Evolutionary conservation across 2,113 vertebrate genomes (phyloP).

Genomic region (Brachionichthys hirsutus): DNA sequence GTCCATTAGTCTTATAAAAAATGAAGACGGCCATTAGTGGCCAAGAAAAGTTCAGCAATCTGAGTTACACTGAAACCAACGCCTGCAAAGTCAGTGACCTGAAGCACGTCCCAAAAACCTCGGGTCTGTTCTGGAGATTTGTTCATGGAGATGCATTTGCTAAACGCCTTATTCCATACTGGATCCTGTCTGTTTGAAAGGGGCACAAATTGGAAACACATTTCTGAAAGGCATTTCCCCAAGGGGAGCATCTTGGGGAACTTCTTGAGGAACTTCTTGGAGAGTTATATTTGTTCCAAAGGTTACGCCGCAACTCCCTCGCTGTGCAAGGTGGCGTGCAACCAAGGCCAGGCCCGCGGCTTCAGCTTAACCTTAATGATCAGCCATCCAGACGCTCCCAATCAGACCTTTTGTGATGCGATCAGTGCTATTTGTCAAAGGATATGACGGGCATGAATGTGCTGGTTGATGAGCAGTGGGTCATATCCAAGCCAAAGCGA

Average conservation of each 20-base stretch:
- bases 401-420: slow-evolving; percentile 58
- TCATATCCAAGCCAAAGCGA: slow-evolving; percentile 25
- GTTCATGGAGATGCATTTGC: slow-evolving; percentile 51
- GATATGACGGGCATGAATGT: slow-evolving; percentile 45
- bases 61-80: slow-evolving; percentile 47
- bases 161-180: neutral
- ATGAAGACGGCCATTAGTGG: slow-evolving; percentile 60
- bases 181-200: slow-evolving; percentile 33
- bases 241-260: too few species aligned
- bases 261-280: too few species aligned
- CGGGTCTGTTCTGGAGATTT: slow-evolving; percentile 41
- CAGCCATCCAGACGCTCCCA: slow-evolving; percentile 54
- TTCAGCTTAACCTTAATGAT: slow-evolving; percentile 51
- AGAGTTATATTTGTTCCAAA: slow-evolving; percentile 53
- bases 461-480: slow-evolving; percentile 43
- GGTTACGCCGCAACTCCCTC: slow-evolving; percentile 31
- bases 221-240: slow-evolving; percentile 30
- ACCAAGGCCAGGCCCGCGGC: slow-evolving; percentile 15
- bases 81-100: slow-evolving; percentile 62
- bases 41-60: slow-evolving; percentile 43
- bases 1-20: slow-evolving; percentile 82
- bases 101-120: slow-evolving; percentile 46
- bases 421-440: slow-evolving; percentile 62
- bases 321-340: slow-evolving; percentile 17
- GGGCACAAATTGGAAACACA: slow-evolving; percentile 22